Evolutionary conservation across 2,113 vertebrate species (phyloP).

Genomic region (Panurus biarmicus): DNA sequence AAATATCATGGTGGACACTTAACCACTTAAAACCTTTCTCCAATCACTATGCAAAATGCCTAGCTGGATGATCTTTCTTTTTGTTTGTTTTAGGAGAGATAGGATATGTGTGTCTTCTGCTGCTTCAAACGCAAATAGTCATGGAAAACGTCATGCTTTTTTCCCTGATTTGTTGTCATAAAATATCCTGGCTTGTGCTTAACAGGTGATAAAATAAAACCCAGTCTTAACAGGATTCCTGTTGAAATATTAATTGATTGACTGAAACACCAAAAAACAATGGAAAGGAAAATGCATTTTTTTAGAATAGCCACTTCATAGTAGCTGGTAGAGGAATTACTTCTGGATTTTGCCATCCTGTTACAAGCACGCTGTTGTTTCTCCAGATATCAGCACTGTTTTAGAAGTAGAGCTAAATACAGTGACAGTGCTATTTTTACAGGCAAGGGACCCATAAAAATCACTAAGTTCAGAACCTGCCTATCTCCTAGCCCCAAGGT

Average conservation of each 20-base stretch:
- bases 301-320: not conserved
- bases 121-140: not conserved
- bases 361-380: not conserved
- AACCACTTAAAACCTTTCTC: not conserved
- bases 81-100: not conserved
- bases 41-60: not conserved
- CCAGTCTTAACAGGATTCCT: not conserved
- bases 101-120: not conserved
- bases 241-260: not conserved
- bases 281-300: not conserved
- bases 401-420: not conserved
- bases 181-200: not conserved
- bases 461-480: not conserved
- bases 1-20: not conserved
- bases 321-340: not conserved
- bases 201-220: not conserved
- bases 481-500: not conserved
- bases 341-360: not conserved
- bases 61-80: not conserved
- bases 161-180: not conserved
- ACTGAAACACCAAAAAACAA: not conserved
- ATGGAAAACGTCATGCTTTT: not conserved
- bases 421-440: accelerated
- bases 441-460: not conserved
- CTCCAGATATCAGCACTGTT: not conserved